A percentile compares a stretch with the other conserved stretches of the same genome.
Conservation (phyloP, 2,888 invertebrate species). For the Clunio marinus region DNA sequence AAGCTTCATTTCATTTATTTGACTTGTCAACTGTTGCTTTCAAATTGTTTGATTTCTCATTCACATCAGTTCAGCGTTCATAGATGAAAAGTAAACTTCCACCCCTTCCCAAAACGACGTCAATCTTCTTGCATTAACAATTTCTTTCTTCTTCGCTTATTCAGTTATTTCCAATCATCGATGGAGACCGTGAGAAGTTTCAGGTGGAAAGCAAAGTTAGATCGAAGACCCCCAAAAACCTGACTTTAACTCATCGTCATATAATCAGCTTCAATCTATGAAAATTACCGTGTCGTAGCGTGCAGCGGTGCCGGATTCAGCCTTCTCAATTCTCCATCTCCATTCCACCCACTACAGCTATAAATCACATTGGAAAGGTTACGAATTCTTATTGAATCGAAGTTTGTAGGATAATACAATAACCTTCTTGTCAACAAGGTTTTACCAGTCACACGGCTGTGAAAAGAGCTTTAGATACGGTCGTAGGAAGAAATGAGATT, state of each 20-base stretch:
- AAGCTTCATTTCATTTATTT: background rate
- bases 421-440: constrained; percentile 2
- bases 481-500: background rate
- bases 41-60: background rate
- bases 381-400: background rate
- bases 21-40: background rate
- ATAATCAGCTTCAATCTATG: background rate
- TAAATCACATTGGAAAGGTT: background rate
- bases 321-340: too few relatives aligned
- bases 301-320: too few relatives aligned
- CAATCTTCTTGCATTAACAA: background rate
- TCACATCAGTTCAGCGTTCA: background rate
- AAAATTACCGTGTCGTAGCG: too few relatives aligned
- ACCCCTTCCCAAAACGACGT: background rate
- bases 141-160: background rate
- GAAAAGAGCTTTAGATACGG: too few relatives aligned
- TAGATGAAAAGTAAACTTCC: too few relatives aligned
- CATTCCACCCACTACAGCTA: background rate
- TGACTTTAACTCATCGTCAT: background rate
- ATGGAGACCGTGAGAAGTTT: background rate
- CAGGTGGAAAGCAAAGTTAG: background rate
- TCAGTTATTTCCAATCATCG: too few relatives aligned
- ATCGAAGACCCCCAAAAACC: background rate
- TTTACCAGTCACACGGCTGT: background rate
- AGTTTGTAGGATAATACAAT: background rate